Evolutionary conservation across 2,797 vertebrate species (phyloP), one percentile per base, ranked within the genome.

Genomic region (Ctenopoma kingsleyae): DNA sequence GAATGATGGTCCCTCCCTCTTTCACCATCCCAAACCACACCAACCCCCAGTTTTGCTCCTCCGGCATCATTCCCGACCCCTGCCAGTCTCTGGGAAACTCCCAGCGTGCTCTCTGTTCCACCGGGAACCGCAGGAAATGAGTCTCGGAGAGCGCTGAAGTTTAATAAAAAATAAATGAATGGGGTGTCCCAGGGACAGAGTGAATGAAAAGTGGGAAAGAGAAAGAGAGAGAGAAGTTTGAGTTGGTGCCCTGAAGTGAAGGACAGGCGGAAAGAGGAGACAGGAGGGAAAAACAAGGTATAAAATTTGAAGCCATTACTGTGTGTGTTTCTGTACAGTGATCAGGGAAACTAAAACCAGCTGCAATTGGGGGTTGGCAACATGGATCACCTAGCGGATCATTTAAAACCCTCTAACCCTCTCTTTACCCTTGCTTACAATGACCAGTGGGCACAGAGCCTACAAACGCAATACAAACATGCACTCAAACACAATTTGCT

Each of bases 121-220:
- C 87, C 81, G 89, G 90, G 77, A 94, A 94, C 93, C 76, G 82
- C 94, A 94, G 94, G 94, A 94, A 95, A 95, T 95, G 92, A 95
- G 90, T 89, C 92, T 89, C 79, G 51, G 85, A 84, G 90, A 92
- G 92, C 80, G 87, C 87, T 93, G 93, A 94, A 93, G 93, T 94
- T 95, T 95, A 95, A 95, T 95, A 94, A 94, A 94, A 92, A 91
- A 91, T 91, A 91, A 95, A 95, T 94, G 91, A 93, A 94, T 94
- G 93, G 92, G 91, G 94, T 94, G 92, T 95, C 92, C 91, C 85
- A 71, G 81, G 89, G 90, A 93, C 85, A 83, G 76, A 79, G 82
- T 82, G 85, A 92, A 88, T 82, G 82, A 70, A 83, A 74, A 86
- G 81, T 66, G 70, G 75, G 77, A 79, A 67, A 66, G 59, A 67